Base-by-base conservation (phyloP, 2,797 vertebrate genomes). In the Salarias fasciatus region DNA sequence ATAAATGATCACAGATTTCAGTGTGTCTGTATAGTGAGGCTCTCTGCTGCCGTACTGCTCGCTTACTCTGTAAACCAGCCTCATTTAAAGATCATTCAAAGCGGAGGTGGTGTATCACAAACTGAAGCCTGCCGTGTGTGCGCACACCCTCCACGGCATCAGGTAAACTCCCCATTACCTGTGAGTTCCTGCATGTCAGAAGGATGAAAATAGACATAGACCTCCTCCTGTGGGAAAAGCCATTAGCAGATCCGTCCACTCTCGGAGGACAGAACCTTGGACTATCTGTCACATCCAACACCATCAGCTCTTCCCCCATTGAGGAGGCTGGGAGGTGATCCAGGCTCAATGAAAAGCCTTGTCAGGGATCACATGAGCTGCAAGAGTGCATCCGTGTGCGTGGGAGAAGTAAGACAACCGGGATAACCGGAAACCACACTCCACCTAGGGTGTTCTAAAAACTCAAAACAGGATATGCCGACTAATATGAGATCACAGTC, bases 331-430 rank as follows among this genome's bases (percentile, higher is more conserved):
- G 85, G 87, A 87, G 86, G 51, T 12, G 68, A 79, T 88, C 87
- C 87, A 87, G 70, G 76, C 80, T 85, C 75, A 86, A 81, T 82
- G 77, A 89, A 87, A 87, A 86, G 78, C 81, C 81, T 77, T 84
- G 71, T 76, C 62, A 63, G 56, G 66, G 66, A 85, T 82, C 80
- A 78, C 69, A 79, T 62, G 62, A 72, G 71, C 47, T 56, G 60
- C 0, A 8, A 48, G 42, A 6, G 45, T 11, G 60, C n/a, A 48
- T 43, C 49, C 46, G 64, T 33, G 45, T 5, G 61, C 12, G 51
- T 12, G 36, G 4, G 36, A 8, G 36, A 6, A 24, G 18, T 24
- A 2, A 24, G 24, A n/a, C n/a, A 18, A 24, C 18, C 24, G 18
- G 24, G 18, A 24, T 24, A 24, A 24, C 18, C 3, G 18, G n/a